phyloP scores from a whole-genome alignment of 2,888 invertebrate species.

The Holacanthella duospinosa region DNA sequence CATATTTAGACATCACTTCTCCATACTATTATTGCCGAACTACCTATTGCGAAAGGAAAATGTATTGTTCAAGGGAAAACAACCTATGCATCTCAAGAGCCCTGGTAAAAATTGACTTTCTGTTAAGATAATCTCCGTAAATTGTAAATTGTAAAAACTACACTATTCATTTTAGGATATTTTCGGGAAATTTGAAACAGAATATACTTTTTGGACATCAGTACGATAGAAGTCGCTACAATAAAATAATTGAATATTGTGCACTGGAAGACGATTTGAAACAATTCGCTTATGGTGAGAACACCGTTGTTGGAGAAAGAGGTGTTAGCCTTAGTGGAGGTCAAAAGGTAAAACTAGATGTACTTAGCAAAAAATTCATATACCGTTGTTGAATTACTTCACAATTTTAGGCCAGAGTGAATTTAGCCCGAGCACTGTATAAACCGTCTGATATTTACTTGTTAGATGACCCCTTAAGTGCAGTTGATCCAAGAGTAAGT shows the following conservation, averaged over 20 bases:
- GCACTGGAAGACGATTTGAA: constrained; percentile 40
- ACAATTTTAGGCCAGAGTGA: constrained; percentile 45
- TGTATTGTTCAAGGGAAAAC: constrained; percentile 42
- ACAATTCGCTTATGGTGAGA: constrained; percentile 23
- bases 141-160: neutral
- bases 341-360: neutral
- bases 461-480: constrained; percentile 47
- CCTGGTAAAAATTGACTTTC: constrained; percentile 33
- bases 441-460: constrained; percentile 41
- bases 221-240: constrained; percentile 44
- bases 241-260: constrained; percentile 41
- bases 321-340: constrained; percentile 16
- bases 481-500: constrained; percentile 43
- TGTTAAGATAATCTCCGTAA: neutral
- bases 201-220: constrained; percentile 82
- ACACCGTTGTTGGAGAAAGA: constrained; percentile 28
- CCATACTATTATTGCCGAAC: constrained; percentile 43
- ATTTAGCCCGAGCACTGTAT: constrained; percentile 38
- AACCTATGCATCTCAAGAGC: constrained; percentile 40
- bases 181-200: constrained; percentile 67
- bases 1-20: constrained; percentile 33
- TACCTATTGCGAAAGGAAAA: constrained; percentile 41
- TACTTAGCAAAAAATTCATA: neutral
- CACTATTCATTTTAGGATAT: constrained; percentile 57
- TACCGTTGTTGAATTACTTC: neutral